Evolutionary conservation across 2,888 invertebrate species (phyloP).

Genomic region (Gastracanthus pulcherrimus): DNA sequence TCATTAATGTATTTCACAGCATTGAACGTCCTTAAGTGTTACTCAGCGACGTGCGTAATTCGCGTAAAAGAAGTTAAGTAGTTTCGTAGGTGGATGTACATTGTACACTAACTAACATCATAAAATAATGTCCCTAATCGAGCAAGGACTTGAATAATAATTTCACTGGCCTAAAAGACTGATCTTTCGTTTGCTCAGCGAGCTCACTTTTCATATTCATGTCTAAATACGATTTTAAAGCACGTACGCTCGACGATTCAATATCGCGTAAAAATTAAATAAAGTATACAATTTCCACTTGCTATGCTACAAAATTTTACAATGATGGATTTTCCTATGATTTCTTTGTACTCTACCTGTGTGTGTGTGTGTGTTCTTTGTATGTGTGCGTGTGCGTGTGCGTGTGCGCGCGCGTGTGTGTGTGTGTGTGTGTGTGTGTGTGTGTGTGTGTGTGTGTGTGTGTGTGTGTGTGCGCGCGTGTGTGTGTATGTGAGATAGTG

Average conservation of each 20-base stretch:
- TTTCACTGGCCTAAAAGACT: conserved; percentile 65
- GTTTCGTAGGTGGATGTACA: conserved; percentile 51
- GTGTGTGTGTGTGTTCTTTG: no score
- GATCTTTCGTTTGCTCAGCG: conserved; percentile 40
- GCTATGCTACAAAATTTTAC: conserved; percentile 72
- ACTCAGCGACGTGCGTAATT: conserved; percentile 42
- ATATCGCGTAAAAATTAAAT: conserved; percentile 61
- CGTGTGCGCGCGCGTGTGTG: no score
- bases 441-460: no score
- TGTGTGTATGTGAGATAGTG: no score
- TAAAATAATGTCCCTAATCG: conserved; percentile 56
- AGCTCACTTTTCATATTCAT: conserved; percentile 42
- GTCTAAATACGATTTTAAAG: conserved; percentile 61
- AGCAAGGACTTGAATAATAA: conserved; percentile 52
- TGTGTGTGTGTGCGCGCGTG: no score
- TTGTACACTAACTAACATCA: conserved; percentile 42
- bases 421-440: no score
- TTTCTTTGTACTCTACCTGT: conserved; percentile 72
- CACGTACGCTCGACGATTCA: conserved; percentile 49
- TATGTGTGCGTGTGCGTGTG: no score
- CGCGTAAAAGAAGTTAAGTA: conserved; percentile 54
- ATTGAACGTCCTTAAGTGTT: conserved; percentile 47
- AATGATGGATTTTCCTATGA: conserved; percentile 65
- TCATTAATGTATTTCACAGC: conserved; percentile 56
- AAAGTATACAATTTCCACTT: conserved; percentile 65